These are phyloP conservation scores for Patella depressa DNA, from an alignment of 2,888 invertebrate genomes.

Conservation along the genomic window DNA sequence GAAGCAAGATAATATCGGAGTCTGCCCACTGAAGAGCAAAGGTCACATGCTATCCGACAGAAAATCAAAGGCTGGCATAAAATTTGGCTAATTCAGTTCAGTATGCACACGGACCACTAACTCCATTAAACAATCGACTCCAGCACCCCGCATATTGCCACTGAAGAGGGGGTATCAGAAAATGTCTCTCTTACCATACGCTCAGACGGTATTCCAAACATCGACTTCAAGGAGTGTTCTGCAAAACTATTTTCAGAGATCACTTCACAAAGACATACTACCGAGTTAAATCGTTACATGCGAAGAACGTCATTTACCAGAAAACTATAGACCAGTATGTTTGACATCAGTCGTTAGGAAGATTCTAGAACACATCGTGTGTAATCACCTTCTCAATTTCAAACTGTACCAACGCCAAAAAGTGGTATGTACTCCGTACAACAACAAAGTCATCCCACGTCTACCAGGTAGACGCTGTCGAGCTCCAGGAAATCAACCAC, in stretches of 20 bases:
- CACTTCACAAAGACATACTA: neutral
- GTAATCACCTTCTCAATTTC: neutral
- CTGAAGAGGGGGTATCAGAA: neutral
- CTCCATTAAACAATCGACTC: neutral
- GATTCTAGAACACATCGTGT: neutral
- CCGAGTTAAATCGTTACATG: neutral
- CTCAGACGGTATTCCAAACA: neutral
- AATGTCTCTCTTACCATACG: neutral
- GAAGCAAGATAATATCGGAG: conserved; percentile 32
- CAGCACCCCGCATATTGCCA: neutral
- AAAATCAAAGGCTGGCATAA: conserved; percentile 33
- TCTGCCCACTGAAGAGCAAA: conserved; percentile 32
- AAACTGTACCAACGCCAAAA: too few species aligned
- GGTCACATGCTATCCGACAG: conserved; percentile 28
- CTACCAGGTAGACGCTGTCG: too few species aligned
- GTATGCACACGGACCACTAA: conserved; percentile 27
- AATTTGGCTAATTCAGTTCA: conserved; percentile 35
- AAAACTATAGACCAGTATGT: neutral
- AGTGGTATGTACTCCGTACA: too few species aligned
- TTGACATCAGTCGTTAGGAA: neutral
- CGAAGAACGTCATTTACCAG: neutral
- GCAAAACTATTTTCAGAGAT: neutral
- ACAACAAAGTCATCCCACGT: too few species aligned
- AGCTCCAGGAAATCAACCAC: too few species aligned
- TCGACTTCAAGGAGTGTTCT: neutral